Evolutionary conservation across 2,797 vertebrate species (phyloP).

Genomic region (Champsocephalus esox): DNA sequence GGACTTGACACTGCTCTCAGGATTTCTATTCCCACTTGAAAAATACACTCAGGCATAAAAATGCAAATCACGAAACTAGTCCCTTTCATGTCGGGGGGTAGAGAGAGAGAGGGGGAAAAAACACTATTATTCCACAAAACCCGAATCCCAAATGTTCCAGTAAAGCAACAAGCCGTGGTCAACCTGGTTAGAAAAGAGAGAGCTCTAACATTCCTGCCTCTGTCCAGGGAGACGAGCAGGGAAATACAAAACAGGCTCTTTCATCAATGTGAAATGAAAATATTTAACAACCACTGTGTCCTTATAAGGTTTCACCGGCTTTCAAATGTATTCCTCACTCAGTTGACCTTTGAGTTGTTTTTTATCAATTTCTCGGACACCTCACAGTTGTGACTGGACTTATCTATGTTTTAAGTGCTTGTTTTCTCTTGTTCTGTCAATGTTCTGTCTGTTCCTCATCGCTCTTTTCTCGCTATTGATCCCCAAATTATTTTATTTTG

Average conservation of each 20-base stretch:
- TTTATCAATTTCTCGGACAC: not conserved
- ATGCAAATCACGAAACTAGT: conserved; percentile 78
- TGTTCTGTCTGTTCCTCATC: conserved; percentile 1
- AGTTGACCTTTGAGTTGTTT: not conserved
- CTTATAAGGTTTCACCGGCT: conserved; percentile 22
- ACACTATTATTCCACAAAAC: conserved; percentile 70
- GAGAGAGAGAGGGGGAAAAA: conserved; percentile 36
- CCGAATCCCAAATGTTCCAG: conserved; percentile 71
- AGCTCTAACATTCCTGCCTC: conserved; percentile 40
- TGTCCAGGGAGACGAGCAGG: conserved; percentile 36
- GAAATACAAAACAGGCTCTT: conserved; percentile 34
- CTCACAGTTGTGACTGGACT: not conserved
- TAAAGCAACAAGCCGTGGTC: conserved; percentile 71
- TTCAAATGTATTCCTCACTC: conserved; percentile 20
- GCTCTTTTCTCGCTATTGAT: not conserved
- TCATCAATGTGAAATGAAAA: conserved; percentile 51
- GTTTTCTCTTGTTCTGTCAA: not conserved
- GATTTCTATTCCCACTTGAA: conserved; percentile 80
- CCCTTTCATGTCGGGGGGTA: conserved; percentile 77
- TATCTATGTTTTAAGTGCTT: not conserved
- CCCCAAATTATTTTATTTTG: not conserved
- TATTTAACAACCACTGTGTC: conserved; percentile 39
- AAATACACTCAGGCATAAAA: conserved; percentile 79
- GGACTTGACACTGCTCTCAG: conserved; percentile 69
- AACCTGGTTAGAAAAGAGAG: conserved; percentile 43